Conservation (phyloP, 2,113 vertebrate genomes). For the Malurus melanocephalus region DNA sequence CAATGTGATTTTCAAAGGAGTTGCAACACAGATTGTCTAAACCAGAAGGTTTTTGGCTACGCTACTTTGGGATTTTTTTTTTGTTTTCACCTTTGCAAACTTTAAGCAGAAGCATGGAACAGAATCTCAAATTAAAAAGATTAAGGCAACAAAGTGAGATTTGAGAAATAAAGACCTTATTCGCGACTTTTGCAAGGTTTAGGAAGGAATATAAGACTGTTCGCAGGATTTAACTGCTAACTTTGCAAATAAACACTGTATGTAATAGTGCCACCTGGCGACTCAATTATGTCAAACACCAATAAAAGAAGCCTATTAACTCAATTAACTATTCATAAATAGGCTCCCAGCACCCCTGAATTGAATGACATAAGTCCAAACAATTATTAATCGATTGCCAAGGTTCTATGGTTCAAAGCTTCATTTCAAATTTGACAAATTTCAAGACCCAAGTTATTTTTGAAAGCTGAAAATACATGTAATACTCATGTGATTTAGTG, state of each 20-base stretch:
- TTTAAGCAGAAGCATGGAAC: background rate
- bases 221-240: background rate
- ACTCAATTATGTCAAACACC: background rate
- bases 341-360: background rate
- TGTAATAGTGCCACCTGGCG: constrained; percentile 47
- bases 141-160: background rate
- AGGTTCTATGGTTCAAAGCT: background rate
- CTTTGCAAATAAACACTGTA: background rate
- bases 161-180: background rate
- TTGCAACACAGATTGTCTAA: background rate
- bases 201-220: background rate
- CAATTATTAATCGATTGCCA: background rate
- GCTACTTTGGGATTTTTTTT: background rate
- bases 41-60: background rate
- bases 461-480: background rate
- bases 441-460: background rate
- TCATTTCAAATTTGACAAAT: background rate
- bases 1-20: background rate
- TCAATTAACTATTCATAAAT: background rate
- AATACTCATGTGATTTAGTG: background rate
- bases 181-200: background rate
- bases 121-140: background rate
- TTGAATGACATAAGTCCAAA: background rate
- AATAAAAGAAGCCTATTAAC: background rate
- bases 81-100: background rate